A percentile compares a stretch with the other conserved stretches of the same genome.
phyloP scores from a whole-genome alignment of 2,797 vertebrate species.

The Sciaenops ocellatus region DNA sequence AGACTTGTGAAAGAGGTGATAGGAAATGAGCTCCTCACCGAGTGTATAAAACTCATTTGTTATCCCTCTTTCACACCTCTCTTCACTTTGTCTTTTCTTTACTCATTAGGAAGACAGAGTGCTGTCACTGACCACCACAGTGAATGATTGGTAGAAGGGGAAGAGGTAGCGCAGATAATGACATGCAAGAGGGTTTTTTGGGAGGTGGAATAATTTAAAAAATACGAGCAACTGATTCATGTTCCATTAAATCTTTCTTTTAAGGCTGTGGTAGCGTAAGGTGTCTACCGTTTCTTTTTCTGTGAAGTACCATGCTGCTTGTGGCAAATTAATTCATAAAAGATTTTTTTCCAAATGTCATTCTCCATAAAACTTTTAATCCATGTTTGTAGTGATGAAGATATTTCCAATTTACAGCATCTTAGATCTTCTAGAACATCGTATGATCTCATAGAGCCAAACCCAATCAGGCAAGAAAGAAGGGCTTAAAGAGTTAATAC shows the following conservation, averaged over 20 bases:
- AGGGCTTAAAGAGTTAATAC: too few species aligned
- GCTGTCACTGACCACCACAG: slow-evolving; percentile 66
- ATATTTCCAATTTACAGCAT: not conserved
- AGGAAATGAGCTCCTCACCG: slow-evolving; percentile 57
- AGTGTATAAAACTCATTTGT: slow-evolving; percentile 57
- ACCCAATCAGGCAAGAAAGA: too few species aligned
- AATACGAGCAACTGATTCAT: slow-evolving; percentile 31
- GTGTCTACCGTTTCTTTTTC: not conserved
- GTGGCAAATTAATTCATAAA: not conserved
- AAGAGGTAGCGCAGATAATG: slow-evolving; percentile 41
- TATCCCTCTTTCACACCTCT: slow-evolving; percentile 46
- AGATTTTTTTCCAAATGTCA: not conserved
- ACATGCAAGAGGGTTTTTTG: slow-evolving; percentile 5
- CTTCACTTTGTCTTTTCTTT: slow-evolving; percentile 52
- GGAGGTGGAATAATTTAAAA: slow-evolving; percentile 34
- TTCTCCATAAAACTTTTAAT: not conserved
- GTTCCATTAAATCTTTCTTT: slow-evolving; percentile 21
- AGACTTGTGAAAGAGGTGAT: slow-evolving; percentile 56
- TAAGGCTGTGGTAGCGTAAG: not conserved
- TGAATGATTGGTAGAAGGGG: slow-evolving; percentile 44
- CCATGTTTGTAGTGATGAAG: not conserved
- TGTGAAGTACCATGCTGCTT: not conserved
- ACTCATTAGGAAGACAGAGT: slow-evolving; percentile 79
- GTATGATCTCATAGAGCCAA: too few species aligned
- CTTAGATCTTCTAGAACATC: not conserved